Conservation (phyloP, 2,113 vertebrate genomes). For the Penelope pileata region DNA sequence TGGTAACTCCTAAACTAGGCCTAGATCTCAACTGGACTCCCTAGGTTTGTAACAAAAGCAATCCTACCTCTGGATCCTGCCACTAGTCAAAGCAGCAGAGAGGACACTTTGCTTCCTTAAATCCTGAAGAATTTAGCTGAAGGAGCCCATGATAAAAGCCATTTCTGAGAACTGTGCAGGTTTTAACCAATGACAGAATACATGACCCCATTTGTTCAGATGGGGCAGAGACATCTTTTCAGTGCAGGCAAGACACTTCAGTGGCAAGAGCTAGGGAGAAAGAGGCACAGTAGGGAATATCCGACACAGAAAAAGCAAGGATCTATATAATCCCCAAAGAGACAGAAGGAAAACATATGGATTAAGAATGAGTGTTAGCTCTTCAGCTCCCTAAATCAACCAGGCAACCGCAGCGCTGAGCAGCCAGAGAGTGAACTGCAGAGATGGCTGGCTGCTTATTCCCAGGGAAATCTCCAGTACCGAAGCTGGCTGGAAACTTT, state of each 20-base stretch:
- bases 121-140: background rate
- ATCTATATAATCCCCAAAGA: background rate
- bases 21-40: background rate
- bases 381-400: background rate
- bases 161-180: background rate
- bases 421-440: background rate
- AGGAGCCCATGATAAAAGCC: background rate
- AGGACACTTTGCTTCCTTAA: background rate
- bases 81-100: fast-evolving
- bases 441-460: background rate
- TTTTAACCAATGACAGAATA: background rate
- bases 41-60: background rate
- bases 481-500: background rate
- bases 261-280: background rate
- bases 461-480: background rate
- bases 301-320: background rate
- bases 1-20: background rate
- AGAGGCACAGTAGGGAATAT: background rate
- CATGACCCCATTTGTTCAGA: background rate
- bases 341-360: background rate
- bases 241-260: background rate
- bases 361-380: background rate
- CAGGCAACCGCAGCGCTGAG: background rate
- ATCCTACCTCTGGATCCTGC: background rate
- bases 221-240: background rate